These are phyloP conservation scores for Phalacrocorax pelagicus DNA, from an alignment of 2,113 vertebrate species.

Conservation along the genomic window DNA sequence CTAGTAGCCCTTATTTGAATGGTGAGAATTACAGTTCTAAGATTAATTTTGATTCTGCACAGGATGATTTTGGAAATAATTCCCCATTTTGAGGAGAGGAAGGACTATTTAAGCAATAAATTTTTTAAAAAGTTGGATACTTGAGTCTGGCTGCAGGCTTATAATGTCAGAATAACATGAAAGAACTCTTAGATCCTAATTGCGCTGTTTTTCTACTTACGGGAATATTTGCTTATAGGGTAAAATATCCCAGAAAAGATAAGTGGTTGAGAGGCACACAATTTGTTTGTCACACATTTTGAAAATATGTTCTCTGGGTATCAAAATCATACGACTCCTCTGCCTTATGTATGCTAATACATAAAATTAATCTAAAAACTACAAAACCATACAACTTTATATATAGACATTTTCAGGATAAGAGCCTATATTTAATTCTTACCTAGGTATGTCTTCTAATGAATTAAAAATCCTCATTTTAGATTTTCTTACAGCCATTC, in stretches of 20 bases:
- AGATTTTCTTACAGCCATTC: not conserved
- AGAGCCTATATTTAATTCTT: not conserved
- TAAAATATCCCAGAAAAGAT: not conserved
- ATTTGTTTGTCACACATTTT: not conserved
- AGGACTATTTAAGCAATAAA: not conserved
- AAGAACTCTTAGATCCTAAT: not conserved
- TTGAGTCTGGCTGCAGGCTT: not conserved
- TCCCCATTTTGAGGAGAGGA: not conserved
- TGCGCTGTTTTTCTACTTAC: not conserved
- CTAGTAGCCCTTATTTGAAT: not conserved
- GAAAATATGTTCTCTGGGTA: not conserved
- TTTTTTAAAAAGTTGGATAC: not conserved
- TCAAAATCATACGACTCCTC: not conserved
- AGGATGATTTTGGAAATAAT: not conserved
- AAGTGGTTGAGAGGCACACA: not conserved
- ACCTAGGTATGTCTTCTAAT: not conserved
- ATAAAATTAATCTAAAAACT: not conserved
- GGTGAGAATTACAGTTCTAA: not conserved
- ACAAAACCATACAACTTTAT: not conserved
- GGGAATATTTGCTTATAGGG: not conserved
- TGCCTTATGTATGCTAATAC: not conserved
- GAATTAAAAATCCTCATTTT: not conserved
- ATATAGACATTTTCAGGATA: not conserved
- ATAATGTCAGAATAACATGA: not conserved
- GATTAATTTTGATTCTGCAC: not conserved